Evolutionary conservation across 2,113 vertebrate genomes (phyloP).

Genomic region (Anoura caudifer): DNA sequence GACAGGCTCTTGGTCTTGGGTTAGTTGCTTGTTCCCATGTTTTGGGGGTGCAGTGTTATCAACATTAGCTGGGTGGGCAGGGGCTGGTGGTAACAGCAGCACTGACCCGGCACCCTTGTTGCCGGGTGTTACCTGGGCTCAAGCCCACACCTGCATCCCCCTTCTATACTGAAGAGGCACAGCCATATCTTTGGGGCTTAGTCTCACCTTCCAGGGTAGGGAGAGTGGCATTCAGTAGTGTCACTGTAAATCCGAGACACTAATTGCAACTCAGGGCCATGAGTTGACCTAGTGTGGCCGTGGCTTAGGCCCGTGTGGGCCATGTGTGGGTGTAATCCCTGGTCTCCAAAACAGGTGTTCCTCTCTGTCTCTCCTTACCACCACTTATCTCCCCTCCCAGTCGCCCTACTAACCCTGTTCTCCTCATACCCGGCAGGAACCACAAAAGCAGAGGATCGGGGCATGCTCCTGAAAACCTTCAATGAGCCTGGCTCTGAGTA

Average conservation of each 20-base stretch:
- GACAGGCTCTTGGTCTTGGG: background rate
- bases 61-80: background rate
- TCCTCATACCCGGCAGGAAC: constrained; percentile 79
- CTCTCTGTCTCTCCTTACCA: background rate
- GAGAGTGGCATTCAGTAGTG: accelerated
- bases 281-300: accelerated
- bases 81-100: accelerated
- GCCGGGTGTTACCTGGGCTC: too few relatives aligned
- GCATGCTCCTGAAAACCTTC: constrained; percentile 95
- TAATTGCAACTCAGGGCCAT: accelerated
- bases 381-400: accelerated
- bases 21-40: background rate
- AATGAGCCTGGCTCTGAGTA: constrained; percentile 93
- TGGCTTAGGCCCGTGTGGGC: background rate
- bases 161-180: accelerated
- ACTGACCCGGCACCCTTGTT: background rate
- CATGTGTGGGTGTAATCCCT: accelerated
- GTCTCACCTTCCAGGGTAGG: background rate
- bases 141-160: accelerated
- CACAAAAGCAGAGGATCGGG: constrained; percentile 96
- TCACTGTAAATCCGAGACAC: accelerated
- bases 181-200: accelerated
- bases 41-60: accelerated
- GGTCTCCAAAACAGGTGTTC: background rate
- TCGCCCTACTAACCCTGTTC: background rate